Evolutionary conservation across 2,797 vertebrate species (phyloP), one percentile per base, ranked within the genome.

Genomic region (Columba guinea): DNA sequence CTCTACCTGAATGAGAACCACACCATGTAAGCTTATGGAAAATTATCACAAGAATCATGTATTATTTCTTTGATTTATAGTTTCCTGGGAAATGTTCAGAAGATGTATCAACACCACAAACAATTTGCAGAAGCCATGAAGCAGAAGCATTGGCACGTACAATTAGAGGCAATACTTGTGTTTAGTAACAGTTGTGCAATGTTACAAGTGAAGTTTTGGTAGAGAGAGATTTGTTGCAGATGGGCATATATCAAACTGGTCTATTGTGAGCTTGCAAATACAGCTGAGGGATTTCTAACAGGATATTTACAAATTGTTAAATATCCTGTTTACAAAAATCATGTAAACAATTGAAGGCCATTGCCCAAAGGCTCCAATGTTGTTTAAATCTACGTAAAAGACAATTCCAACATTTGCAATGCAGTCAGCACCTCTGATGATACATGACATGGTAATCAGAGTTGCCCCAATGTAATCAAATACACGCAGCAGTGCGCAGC

Each of bases 261-360:
- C 39, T 41, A 3, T 62, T 63, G 67, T 35, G 35, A 87, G 22
- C 34, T 41, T 65, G 49, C 39, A 51, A 67, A 88, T 34, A 46
- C 80, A 79, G 82, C 81, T 63, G 68, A 84, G 68, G 69, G 55
- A 44, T 39, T 91, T 79, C 46, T 23, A 76, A 17, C 71, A 82
- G 95, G 86, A 77, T 97, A 94, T 97, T 97, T 97, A 95, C 51
- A 81, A 56, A 63, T 35, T 14, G 49, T 34, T 60, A 93, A 67
- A 67, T 77, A 91, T 97, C 96, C 97, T 97, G 97, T 97, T 97
- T 97, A 97, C 63, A 60, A 75, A 91, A 90, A 17, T 44, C 12
- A 0, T 18, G 56, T 91, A 96, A 95, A 94, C 95, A 91, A 78
- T 84, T 5, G 4, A 82, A 86, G 69, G 74, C 89, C 7, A 0